Conservation (phyloP, 2,113 vertebrate genomes). For the Anhinga rufa region DNA sequence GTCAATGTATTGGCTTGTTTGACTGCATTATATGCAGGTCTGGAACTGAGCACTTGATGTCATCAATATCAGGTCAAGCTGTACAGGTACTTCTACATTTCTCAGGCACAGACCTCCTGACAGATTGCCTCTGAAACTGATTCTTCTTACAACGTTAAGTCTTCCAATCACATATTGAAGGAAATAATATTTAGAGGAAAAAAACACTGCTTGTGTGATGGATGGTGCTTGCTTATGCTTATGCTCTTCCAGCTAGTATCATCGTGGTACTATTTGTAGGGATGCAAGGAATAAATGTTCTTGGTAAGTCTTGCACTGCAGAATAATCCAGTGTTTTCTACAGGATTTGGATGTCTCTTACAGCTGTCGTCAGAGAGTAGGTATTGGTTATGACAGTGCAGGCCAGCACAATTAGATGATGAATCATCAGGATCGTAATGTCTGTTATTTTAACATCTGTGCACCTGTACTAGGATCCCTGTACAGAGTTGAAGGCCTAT, state of each 20-base stretch:
- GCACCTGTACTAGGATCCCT: neutral
- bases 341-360: neutral
- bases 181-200: neutral
- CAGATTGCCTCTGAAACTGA: neutral
- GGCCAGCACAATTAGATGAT: neutral
- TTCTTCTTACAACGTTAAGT: neutral
- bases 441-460: neutral
- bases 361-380: neutral
- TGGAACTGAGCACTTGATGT: neutral
- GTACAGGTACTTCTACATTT: neutral
- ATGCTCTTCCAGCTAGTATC: neutral
- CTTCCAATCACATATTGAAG: neutral
- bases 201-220: neutral
- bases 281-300: neutral
- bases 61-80: neutral
- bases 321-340: neutral
- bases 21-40: neutral
- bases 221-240: neutral
- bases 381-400: neutral
- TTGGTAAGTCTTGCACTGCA: neutral
- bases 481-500: neutral
- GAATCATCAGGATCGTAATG: neutral
- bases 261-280: neutral
- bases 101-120: neutral
- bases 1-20: neutral